Percentiles rank a stretch among this genome's conserved stretches.
phyloP scores from a whole-genome alignment of 2,888 invertebrate species.

The Drosophila nr. perissopoda region DNA sequence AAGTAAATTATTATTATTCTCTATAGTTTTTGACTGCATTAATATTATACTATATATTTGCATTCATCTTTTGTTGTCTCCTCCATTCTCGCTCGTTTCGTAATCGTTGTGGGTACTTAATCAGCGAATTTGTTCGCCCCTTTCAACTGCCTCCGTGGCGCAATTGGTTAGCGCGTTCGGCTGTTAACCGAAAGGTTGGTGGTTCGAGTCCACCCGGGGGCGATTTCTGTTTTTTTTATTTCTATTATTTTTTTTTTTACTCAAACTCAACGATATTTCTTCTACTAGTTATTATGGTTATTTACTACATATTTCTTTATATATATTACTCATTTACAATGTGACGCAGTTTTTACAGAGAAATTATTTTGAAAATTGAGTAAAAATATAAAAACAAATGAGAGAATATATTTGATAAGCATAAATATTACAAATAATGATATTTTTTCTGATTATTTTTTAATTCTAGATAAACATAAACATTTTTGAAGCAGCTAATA shows the following conservation, averaged over 20 bases:
- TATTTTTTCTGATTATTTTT: too few species aligned
- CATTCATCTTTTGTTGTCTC: not conserved
- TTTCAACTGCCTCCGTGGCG: slow-evolving; percentile 89
- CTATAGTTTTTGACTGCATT: not conserved
- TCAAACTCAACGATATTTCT: not conserved
- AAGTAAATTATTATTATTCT: too few species aligned
- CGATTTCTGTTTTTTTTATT: slow-evolving; percentile 83
- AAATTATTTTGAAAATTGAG: too few species aligned
- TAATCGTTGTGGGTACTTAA: not conserved
- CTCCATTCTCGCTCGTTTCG: not conserved
- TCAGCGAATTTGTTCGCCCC: not conserved
- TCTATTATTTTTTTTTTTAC: not conserved
- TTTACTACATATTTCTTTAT: too few species aligned
- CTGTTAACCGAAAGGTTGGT: slow-evolving; percentile 99
- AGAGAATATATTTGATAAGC: too few species aligned
- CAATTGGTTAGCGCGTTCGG: slow-evolving; percentile 99
- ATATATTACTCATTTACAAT: too few species aligned
- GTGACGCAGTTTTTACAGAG: too few species aligned
- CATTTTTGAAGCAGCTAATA: not conserved
- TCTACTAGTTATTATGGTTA: too few species aligned
- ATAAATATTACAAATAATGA: too few species aligned
- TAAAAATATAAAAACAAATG: too few species aligned
- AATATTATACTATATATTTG: not conserved
- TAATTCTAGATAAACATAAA: too few species aligned
- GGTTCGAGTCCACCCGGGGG: slow-evolving; percentile 99